Evolutionary conservation across 2,888 invertebrate species (phyloP).

Genomic region (Hybos culiciformis): DNA sequence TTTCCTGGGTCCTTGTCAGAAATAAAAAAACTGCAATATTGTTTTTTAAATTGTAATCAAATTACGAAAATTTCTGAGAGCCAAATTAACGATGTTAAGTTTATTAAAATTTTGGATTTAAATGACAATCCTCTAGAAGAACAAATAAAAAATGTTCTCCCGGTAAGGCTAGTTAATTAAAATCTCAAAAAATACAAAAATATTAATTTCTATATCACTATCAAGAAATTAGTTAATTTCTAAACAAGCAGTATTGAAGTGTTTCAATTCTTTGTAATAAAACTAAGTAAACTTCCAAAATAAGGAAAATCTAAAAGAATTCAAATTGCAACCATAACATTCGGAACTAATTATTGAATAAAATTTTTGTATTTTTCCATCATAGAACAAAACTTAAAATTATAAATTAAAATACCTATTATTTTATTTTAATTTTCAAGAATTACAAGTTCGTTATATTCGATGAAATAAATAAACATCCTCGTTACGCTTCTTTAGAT

Average conservation of each 20-base stretch:
- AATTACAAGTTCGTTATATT: slow-evolving; percentile 8
- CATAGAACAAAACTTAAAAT: slow-evolving; percentile 14
- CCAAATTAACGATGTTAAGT: slow-evolving; percentile 9
- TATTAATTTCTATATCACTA: slow-evolving; percentile 9
- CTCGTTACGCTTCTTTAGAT: background rate
- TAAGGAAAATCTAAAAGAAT: too few species aligned
- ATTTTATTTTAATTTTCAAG: slow-evolving; percentile 4
- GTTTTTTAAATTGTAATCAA: slow-evolving; percentile 41
- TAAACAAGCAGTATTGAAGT: too few species aligned
- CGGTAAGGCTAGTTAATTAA: slow-evolving; percentile 6
- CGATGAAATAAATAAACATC: background rate
- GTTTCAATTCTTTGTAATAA: too few species aligned
- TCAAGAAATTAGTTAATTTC: too few species aligned
- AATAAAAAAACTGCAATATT: slow-evolving; percentile 39
- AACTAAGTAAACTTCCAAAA: too few species aligned
- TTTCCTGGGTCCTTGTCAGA: slow-evolving; percentile 37
- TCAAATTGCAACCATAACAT: too few species aligned
- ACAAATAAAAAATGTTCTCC: background rate
- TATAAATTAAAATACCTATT: too few species aligned
- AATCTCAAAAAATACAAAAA: background rate
- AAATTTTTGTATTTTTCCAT: too few species aligned
- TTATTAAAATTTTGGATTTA: slow-evolving; percentile 42
- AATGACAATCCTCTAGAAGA: slow-evolving; percentile 38
- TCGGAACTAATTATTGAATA: too few species aligned
- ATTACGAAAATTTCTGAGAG: slow-evolving; percentile 18